phyloP scores from a whole-genome alignment of 2,888 invertebrate species.

The Hirtodrosophila cameraria region DNA sequence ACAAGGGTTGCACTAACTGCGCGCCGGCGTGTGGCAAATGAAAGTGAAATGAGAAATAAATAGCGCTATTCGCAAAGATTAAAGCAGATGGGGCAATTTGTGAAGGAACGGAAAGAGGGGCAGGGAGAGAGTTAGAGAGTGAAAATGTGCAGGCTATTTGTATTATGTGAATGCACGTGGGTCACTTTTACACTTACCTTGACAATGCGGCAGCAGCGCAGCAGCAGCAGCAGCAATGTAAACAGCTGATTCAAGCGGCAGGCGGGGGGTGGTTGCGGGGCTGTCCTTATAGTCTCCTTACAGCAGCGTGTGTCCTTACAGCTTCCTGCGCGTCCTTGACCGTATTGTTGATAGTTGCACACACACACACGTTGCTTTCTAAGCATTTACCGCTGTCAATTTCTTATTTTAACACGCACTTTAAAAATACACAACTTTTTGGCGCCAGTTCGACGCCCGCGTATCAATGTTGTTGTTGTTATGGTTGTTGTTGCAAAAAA shows the following conservation, averaged over 20 bases:
- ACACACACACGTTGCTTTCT: constrained; percentile 3
- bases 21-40: constrained; percentile 27
- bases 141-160: constrained; percentile 11
- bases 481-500: constrained; percentile 16
- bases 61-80: constrained; percentile 11
- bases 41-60: constrained; percentile 25
- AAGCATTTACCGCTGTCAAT: background rate
- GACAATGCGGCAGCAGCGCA: constrained; percentile 32
- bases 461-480: constrained; percentile 13
- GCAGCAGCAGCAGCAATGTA: background rate
- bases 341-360: constrained; percentile 24
- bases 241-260: constrained; percentile 33
- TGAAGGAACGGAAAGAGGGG: background rate
- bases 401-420: constrained; percentile 17
- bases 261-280: background rate
- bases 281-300: constrained; percentile 18
- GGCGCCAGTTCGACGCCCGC: constrained; percentile 43
- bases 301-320: background rate
- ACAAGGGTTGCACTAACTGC: background rate
- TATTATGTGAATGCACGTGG: constrained; percentile 37
- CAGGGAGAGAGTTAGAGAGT: background rate
- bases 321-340: constrained; percentile 37
- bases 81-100: constrained; percentile 3
- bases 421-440: constrained; percentile 32
- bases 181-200: constrained; percentile 45